A percentile compares a stretch with the other conserved stretches of the same genome.
phyloP scores from a whole-genome alignment of 2,113 vertebrate genomes.

The Bostrychus sinensis region DNA sequence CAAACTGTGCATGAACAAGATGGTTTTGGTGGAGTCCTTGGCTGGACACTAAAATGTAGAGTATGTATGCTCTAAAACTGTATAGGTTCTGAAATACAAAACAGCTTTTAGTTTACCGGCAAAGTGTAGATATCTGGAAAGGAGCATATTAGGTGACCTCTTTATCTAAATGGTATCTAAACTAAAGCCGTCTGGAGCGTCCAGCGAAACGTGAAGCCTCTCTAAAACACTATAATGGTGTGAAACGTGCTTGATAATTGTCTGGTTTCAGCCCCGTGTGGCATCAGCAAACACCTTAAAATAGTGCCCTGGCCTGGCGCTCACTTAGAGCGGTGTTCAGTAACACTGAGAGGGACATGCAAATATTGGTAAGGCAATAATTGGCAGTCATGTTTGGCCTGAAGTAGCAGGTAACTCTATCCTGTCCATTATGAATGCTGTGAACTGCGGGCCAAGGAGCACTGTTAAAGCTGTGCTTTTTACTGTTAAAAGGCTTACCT shows the following conservation, averaged over 20 bases:
- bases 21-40: not conserved
- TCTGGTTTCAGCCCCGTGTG: slow-evolving; percentile 61
- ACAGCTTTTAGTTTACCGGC: not conserved
- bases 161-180: slow-evolving; percentile 11
- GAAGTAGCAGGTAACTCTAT: slow-evolving; percentile 80
- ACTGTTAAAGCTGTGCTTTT: slow-evolving; percentile 65
- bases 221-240: slow-evolving; percentile 58
- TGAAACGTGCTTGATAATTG: slow-evolving; percentile 76
- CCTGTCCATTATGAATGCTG: slow-evolving; percentile 75
- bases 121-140: not conserved
- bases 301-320: slow-evolving; percentile 58
- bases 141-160: slow-evolving; percentile 9
- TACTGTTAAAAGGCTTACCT: slow-evolving; percentile 73
- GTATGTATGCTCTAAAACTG: not conserved
- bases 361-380: slow-evolving; percentile 83
- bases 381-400: slow-evolving; percentile 73
- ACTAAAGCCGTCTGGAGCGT: slow-evolving; percentile 20
- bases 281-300: slow-evolving; percentile 78
- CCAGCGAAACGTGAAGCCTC: slow-evolving; percentile 62
- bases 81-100: slow-evolving; percentile 10
- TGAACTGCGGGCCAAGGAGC: slow-evolving; percentile 66
- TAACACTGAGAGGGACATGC: slow-evolving; percentile 78
- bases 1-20: not conserved
- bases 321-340: slow-evolving; percentile 78
- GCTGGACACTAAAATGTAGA: not conserved